Percentiles rank a stretch among this genome's conserved stretches.
phyloP scores from a whole-genome alignment of 2,888 invertebrate genomes.

The Crocallis elinguaria region DNA sequence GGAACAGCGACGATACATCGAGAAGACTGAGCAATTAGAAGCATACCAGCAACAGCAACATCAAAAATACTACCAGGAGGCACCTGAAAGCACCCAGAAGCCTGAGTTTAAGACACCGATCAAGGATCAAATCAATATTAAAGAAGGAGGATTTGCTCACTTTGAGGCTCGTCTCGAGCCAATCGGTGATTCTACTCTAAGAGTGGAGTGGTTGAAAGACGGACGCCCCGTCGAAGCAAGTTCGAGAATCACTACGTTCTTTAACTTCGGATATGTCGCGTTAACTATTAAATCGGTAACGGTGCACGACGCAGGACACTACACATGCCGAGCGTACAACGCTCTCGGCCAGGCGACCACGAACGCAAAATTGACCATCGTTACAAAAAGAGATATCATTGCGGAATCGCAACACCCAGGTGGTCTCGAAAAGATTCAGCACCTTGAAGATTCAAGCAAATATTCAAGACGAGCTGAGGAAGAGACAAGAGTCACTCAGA shows the following conservation, averaged over 20 bases:
- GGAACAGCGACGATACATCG: conserved; percentile 95
- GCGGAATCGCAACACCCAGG: conserved; percentile 96
- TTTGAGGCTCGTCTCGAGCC: conserved; percentile 98
- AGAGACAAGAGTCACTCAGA: conserved; percentile 90
- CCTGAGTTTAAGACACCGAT: conserved; percentile 96
- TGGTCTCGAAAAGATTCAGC: conserved; percentile 95
- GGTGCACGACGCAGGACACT: conserved; percentile 94
- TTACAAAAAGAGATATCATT: conserved; percentile 93
- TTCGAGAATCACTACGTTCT: conserved; percentile 96
- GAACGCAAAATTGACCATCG: conserved; percentile 91
- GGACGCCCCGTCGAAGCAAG: conserved; percentile 96
- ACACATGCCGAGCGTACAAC: conserved; percentile 95
- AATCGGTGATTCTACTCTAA: conserved; percentile 94
- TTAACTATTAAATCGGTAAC: conserved; percentile 96
- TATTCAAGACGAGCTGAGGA: conserved; percentile 89
- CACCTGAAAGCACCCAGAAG: conserved; percentile 90
- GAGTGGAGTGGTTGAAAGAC: conserved; percentile 97
- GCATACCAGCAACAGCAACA: conserved; percentile 93
- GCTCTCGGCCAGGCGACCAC: conserved; percentile 94
- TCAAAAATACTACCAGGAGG: conserved; percentile 91
- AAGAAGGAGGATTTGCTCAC: conserved; percentile 97
- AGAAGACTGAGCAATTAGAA: conserved; percentile 96
- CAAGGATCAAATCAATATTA: conserved; percentile 93
- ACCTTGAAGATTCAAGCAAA: conserved; percentile 92
- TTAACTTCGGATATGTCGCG: conserved; percentile 97